Conservation (phyloP, 2,113 vertebrate species). For the Malurus elegans region DNA sequence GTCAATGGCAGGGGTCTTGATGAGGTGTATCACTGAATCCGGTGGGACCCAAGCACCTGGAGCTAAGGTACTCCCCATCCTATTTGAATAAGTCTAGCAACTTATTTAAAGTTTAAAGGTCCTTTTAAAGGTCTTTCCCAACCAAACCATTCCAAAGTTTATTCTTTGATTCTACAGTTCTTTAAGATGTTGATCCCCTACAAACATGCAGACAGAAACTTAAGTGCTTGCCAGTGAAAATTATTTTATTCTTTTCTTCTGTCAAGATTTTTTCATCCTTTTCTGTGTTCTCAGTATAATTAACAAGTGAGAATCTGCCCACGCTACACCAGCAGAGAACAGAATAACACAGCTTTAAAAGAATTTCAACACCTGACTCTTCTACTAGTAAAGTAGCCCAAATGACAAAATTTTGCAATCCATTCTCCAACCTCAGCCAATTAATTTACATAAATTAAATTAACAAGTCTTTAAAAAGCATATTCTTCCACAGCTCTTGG, state of each 20-base stretch:
- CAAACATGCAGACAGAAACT: background rate
- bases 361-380: conserved; percentile 69
- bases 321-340: conserved; percentile 57
- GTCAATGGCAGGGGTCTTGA: rapidly evolving
- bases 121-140: background rate
- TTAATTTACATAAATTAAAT: conserved; percentile 72
- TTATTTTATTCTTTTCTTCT: conserved; percentile 22
- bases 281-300: conserved; percentile 57
- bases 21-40: background rate
- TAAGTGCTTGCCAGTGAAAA: background rate
- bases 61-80: background rate
- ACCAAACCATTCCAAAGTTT: background rate
- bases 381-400: conserved; percentile 66
- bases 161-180: background rate
- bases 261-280: conserved; percentile 25
- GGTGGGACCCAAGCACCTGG: background rate
- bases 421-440: conserved; percentile 54
- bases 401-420: conserved; percentile 54
- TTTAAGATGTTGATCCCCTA: background rate
- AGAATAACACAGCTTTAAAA: conserved; percentile 66
- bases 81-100: background rate
- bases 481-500: conserved; percentile 3
- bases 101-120: background rate
- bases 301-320: conserved; percentile 72
- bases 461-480: conserved; percentile 59